Conservation (phyloP, 2,797 vertebrate genomes). For the Bryconaethiops microstoma region DNA sequence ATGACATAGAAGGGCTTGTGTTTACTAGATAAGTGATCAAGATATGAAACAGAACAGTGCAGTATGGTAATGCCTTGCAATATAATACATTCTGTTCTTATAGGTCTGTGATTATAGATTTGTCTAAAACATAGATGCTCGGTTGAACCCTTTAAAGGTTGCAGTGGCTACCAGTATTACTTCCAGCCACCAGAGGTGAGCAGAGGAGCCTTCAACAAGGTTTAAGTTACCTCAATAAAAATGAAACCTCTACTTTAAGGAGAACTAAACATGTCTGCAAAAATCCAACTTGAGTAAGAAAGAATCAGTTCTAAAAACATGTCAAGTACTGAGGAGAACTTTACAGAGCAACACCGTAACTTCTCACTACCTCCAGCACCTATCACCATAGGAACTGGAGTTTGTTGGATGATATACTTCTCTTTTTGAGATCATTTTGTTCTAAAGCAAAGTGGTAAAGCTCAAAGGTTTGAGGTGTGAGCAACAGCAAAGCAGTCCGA, state of each 20-base stretch:
- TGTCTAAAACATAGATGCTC: too few relatives aligned
- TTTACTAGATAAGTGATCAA: too few relatives aligned
- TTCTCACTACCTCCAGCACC: too few relatives aligned
- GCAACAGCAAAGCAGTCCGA: not conserved
- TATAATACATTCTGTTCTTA: too few relatives aligned
- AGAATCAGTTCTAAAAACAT: too few relatives aligned
- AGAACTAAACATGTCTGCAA: not conserved
- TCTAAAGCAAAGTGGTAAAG: not conserved
- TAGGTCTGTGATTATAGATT: too few relatives aligned
- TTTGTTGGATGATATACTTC: not conserved
- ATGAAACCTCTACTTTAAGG: not conserved
- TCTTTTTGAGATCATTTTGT: not conserved
- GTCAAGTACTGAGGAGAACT: too few relatives aligned
- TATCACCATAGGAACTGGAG: not conserved
- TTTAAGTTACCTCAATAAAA: too few relatives aligned
- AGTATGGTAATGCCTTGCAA: too few relatives aligned
- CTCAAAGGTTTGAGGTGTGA: not conserved
- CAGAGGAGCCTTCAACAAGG: not conserved
- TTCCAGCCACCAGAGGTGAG: not conserved
- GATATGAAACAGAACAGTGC: too few relatives aligned
- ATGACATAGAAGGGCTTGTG: not conserved
- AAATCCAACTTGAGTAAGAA: not conserved
- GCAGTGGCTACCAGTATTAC: conserved; percentile 2
- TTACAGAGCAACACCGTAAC: too few relatives aligned
- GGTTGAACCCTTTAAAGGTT: not conserved